These are phyloP conservation scores for Octodon degus DNA, from an alignment of 2,113 vertebrate genomes.

Conservation along the genomic window DNA sequence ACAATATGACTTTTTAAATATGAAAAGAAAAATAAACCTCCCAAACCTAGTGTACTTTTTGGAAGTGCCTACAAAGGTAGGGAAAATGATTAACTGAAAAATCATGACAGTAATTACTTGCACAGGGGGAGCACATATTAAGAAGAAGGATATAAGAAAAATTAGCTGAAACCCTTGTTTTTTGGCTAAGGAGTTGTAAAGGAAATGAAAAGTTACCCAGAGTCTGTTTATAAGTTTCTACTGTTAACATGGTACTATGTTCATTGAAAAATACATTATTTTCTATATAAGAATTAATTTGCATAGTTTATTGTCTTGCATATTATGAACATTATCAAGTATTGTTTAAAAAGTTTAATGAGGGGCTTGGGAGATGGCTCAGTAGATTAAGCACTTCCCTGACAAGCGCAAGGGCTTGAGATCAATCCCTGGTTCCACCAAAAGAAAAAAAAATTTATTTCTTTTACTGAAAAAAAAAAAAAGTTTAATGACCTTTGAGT, in stretches of 20 bases:
- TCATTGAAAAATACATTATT: not conserved
- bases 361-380: too few relatives aligned
- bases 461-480: too few relatives aligned
- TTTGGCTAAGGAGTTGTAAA: not conserved
- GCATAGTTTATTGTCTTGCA: not conserved
- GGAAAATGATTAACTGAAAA: not conserved
- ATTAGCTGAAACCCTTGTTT: not conserved
- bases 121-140: not conserved
- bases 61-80: not conserved
- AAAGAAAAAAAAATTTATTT: too few relatives aligned
- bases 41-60: not conserved
- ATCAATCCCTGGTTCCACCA: too few relatives aligned
- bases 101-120: not conserved
- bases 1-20: not conserved
- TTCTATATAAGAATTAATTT: slow-evolving; percentile 20
- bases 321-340: not conserved
- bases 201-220: not conserved
- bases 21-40: not conserved
- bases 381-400: too few relatives aligned
- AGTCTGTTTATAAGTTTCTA: not conserved
- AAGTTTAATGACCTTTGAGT: slow-evolving; percentile 30
- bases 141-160: not conserved
- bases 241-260: not conserved
- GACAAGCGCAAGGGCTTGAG: too few relatives aligned
- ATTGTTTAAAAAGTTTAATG: slow-evolving; percentile 26